A percentile compares a stretch with the other conserved stretches of the same genome.
These are phyloP conservation scores for Mixornis gularis DNA, from an alignment of 2,113 vertebrate genomes.

Conservation along the genomic window DNA sequence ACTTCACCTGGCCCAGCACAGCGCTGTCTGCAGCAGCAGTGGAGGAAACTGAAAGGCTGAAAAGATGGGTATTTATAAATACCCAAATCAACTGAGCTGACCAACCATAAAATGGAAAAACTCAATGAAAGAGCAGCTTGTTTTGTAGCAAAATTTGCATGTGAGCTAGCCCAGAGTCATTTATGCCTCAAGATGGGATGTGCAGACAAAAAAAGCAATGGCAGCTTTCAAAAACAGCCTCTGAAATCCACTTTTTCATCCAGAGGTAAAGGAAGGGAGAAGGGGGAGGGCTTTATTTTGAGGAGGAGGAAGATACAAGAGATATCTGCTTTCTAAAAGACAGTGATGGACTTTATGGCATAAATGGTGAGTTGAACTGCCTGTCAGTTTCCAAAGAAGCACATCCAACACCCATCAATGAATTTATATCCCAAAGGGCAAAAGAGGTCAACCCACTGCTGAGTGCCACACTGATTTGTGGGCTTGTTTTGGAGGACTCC, in stretches of 20 bases:
- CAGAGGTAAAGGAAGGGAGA: background rate
- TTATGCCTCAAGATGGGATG: background rate
- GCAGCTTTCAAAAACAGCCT: background rate
- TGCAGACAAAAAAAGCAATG: background rate
- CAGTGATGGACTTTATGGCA: background rate
- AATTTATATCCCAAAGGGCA: background rate
- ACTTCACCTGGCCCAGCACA: constrained; percentile 41
- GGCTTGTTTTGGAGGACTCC: background rate
- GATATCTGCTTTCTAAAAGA: background rate
- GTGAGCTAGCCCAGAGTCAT: background rate
- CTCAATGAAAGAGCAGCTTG: background rate
- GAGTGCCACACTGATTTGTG: background rate
- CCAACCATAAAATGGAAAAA: background rate
- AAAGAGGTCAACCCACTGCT: background rate
- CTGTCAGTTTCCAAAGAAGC: background rate
- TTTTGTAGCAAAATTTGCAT: background rate
- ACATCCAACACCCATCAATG: background rate
- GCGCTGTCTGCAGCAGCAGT: background rate
- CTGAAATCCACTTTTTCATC: background rate
- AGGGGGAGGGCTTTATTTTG: background rate
- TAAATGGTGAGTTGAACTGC: background rate
- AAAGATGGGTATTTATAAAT: background rate
- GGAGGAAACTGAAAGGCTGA: background rate
- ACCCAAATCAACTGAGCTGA: background rate
- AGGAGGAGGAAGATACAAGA: background rate